Conservation (phyloP, 2,888 invertebrate species). For the Brachycybe producta region DNA sequence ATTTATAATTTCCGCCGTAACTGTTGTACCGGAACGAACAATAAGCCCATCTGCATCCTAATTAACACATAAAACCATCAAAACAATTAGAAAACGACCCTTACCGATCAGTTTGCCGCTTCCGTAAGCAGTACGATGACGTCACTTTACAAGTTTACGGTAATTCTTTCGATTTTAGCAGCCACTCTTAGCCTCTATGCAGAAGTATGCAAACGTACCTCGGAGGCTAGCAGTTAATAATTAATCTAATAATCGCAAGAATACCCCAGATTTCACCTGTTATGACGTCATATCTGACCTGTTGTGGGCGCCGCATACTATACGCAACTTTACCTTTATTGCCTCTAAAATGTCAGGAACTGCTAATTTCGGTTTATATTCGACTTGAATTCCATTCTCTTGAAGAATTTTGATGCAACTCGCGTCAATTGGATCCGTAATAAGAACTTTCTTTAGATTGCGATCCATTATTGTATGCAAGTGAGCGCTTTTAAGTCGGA, state of each 20-base stretch:
- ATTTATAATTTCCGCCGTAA: constrained; percentile 70
- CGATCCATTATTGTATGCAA: too few relatives aligned
- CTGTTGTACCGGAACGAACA: constrained; percentile 88
- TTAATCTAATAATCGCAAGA: too few relatives aligned
- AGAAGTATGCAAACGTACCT: too few relatives aligned
- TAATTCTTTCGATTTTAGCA: not conserved
- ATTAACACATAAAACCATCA: not conserved
- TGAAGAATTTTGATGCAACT: constrained; percentile 69
- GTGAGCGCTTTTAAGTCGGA: too few relatives aligned
- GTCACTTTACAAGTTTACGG: not conserved
- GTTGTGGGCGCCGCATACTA: too few relatives aligned
- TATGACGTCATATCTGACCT: too few relatives aligned
- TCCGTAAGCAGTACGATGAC: too few relatives aligned
- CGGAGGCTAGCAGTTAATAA: too few relatives aligned
- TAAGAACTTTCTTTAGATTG: constrained; percentile 50
- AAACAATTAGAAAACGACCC: not conserved
- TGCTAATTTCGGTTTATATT: constrained; percentile 60
- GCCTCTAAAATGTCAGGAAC: constrained; percentile 66
- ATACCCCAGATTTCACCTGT: too few relatives aligned
- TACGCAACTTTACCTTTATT: constrained; percentile 72
- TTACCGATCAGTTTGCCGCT: not conserved
- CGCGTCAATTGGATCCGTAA: constrained; percentile 83
- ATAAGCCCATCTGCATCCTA: constrained; percentile 82
- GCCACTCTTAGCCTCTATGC: constrained; percentile 1
- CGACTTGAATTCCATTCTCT: constrained; percentile 62